phyloP scores from a whole-genome alignment of 1,140 invertebrate species.

The Caenorhabditis remanei region DNA sequence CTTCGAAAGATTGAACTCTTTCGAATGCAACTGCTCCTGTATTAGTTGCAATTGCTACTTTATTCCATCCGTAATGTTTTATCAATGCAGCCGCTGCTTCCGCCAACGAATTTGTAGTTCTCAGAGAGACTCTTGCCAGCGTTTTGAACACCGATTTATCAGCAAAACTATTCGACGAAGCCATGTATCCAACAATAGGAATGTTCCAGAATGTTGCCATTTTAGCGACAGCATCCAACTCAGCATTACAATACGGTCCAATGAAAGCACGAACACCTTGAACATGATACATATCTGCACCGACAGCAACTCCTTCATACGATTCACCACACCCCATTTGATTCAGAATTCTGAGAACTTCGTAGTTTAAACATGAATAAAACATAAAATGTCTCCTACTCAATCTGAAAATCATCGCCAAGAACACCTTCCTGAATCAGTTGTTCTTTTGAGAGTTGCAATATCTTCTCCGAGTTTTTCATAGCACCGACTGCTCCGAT shows the following conservation, averaged over 20 bases:
- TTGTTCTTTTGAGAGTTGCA: constrained; percentile 64
- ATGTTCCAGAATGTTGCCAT: constrained; percentile 74
- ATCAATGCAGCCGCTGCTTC: constrained; percentile 68
- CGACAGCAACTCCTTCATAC: constrained; percentile 77
- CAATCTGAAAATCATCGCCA: constrained; percentile 66
- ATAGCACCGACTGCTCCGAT: constrained; percentile 67
- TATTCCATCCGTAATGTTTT: constrained; percentile 71
- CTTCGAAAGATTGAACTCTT: constrained; percentile 71
- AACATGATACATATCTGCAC: constrained; percentile 77
- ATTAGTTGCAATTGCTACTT: constrained; percentile 75
- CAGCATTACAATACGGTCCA: constrained; percentile 74
- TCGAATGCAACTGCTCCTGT: constrained; percentile 74
- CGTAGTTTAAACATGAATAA: background rate
- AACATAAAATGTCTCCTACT: constrained; percentile 41
- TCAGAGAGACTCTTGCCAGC: constrained; percentile 70
- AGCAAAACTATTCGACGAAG: constrained; percentile 70
- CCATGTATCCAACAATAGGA: constrained; percentile 74
- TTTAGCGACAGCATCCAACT: constrained; percentile 72
- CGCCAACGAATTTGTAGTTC: constrained; percentile 72
- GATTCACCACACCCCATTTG: constrained; percentile 73
- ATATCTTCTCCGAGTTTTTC: constrained; percentile 66
- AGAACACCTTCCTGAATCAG: constrained; percentile 64
- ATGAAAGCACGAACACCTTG: constrained; percentile 77
- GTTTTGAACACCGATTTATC: constrained; percentile 74
- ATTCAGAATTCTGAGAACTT: constrained; percentile 62